Evolutionary conservation across 1,140 invertebrate genomes (phyloP), one percentile per base, ranked within the genome.

Genomic region (Drosophila mojavensis): DNA sequence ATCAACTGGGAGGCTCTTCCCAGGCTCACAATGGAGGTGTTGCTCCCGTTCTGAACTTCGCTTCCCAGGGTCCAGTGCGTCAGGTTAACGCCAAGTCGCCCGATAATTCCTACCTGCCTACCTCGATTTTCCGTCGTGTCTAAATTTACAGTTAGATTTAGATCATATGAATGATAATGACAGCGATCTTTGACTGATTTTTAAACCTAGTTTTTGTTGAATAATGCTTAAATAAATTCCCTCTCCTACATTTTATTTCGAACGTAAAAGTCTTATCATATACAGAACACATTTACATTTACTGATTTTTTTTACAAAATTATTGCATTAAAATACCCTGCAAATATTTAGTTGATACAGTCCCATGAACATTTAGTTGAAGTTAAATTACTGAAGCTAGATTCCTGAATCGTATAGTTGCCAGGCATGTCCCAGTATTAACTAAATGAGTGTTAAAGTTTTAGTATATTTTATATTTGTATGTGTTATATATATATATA

Each of bases 111-210:
- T 91, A 91, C 54, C 68, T 91, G 78, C 90, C 90, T 41, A 66
- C 80, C n/a, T 91, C 90, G 28, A 80, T 91, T 68, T 90, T 91
- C 82, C 90, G 90, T 70, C 84, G 84, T 71, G 80, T 88, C 65
- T 88, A 88, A 81, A 69, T 74, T 55, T 55, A 61, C 69, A 61
- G 54, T 28, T 63, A 58, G 36, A 79, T 66, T 78, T 77, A 73
- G 75, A 75, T 47, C 75, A 47, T 50, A 24, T 26, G 76, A 82
- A 53, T 80, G 66, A 66, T 71, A 78, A 61, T 54, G 60, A 48
- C 66, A 81, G 70, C 84, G 84, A 84, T 83, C 74, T 89, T 70
- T 71, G 80, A 89, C 84, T 89, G 84, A 89, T 75, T 71, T 72
- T 80, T 83, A 71, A 75, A 48, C 80, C 50, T 89, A 89, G 84